Evolutionary conservation across 2,113 vertebrate species (phyloP), one percentile per base, ranked within the genome.

Genomic region (Serilophus lunatus): DNA sequence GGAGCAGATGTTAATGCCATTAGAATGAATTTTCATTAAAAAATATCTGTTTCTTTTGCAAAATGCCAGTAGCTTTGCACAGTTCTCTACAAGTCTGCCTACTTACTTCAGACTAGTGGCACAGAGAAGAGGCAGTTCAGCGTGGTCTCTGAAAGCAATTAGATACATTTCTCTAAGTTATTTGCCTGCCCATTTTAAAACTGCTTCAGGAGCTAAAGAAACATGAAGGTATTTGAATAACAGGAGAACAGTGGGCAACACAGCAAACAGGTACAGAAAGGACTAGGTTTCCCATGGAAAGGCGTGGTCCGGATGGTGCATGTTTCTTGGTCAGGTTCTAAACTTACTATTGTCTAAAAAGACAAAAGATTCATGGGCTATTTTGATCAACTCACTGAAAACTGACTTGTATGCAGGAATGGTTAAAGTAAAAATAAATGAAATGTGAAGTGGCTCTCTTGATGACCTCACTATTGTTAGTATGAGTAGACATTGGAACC

Each of bases 1-100:
- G 70, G 53, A 95, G 66, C 95, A 96, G 94, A 96, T 97, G 95
- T 95, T 96, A 92, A 93, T 96, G 84, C 88, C 94, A 82, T 96
- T 95, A 93, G 64, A 90, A 81, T 51, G 76, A 76, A 75, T 96
- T 94, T 96, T 91, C 91, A 94, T n/a, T 93, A 59, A 93, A 90
- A 96, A 88, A 47, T 56, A 90, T 88, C 82, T 91, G 49, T 81
- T 95, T 91, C 87, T 81, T 77, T 91, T 95, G 86, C 82, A 93
- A 80, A 95, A 91, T 91, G 88, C 78, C 94, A 95, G 82, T 92
- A 94, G 88, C 78, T 93, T 60, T 91, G 61, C 76, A 90, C 54
- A 88, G 38, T 75, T 59, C 54, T 84, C 92, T 92, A 16, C 40
- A 38, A 82, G 42, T 84, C 76, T 96, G 59, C 59, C 70, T 80